phyloP scores from a whole-genome alignment of 2,113 vertebrate species.

The Corynorhinus townsendii region DNA sequence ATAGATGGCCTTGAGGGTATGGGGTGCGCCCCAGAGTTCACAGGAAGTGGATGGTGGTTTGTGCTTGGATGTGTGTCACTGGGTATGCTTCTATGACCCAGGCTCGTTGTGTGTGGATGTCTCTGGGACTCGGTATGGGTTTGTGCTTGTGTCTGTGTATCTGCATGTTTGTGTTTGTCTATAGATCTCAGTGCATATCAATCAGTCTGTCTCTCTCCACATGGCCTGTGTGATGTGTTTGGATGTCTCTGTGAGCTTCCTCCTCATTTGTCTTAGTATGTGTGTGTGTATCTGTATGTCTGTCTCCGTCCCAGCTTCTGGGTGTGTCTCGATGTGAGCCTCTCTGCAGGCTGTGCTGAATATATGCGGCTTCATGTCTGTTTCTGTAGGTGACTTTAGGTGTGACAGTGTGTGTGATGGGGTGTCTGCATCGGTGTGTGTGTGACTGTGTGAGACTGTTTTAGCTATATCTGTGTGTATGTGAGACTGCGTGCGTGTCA shows the following conservation, averaged over 20 bases:
- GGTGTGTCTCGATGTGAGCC: neutral
- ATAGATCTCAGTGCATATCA: neutral
- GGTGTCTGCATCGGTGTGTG: neutral
- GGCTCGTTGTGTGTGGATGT: neutral
- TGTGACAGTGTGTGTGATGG: neutral
- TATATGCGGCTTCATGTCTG: neutral
- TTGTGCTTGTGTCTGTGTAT: neutral
- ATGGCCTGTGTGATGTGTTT: neutral
- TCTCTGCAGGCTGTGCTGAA: neutral
- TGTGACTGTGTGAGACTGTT: neutral
- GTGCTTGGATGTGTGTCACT: neutral
- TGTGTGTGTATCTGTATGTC: neutral
- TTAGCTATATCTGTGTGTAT: neutral
- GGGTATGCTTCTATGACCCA: neutral
- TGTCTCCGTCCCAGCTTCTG: neutral
- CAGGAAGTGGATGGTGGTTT: neutral
- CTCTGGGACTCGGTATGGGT: neutral
- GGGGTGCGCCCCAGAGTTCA: neutral
- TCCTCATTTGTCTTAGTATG: neutral
- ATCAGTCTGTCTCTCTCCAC: neutral
- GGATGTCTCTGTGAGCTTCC: neutral
- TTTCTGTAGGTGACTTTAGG: neutral
- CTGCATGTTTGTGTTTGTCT: neutral
- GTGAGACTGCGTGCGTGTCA: neutral
- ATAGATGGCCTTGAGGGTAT: neutral